Evolutionary conservation across 2,113 vertebrate species (phyloP).

Genomic region (Campylomormyrus tamandua): DNA sequence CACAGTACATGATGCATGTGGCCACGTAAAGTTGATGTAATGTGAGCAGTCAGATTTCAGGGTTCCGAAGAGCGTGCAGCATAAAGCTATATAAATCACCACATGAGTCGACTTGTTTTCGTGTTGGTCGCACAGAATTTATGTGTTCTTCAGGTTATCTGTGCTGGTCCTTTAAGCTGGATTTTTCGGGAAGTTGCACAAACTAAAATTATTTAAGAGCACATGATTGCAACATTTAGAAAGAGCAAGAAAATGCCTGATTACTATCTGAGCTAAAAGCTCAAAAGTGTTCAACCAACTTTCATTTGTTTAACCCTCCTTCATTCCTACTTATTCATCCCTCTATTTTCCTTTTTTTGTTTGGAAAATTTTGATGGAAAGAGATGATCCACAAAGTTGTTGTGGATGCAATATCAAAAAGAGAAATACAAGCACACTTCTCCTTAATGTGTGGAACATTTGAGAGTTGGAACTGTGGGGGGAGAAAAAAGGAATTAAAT

Average conservation of each 20-base stretch:
- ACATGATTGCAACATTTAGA: background rate
- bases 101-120: background rate
- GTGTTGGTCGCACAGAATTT: background rate
- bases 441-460: background rate
- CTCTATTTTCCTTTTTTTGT: background rate
- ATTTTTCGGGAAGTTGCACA: background rate
- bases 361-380: background rate
- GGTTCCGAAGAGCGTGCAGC: background rate
- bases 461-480: background rate
- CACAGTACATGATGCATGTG: background rate
- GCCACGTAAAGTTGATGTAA: background rate
- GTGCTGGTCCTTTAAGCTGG: background rate
- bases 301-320: background rate
- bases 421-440: background rate
- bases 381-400: background rate
- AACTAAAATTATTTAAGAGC: background rate
- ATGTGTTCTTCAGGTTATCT: background rate
- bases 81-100: background rate
- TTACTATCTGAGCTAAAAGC: background rate
- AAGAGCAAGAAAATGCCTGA: background rate
- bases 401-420: background rate
- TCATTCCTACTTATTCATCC: background rate
- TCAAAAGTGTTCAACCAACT: background rate
- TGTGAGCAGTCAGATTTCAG: background rate
- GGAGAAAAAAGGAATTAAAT: background rate